Percentiles rank a stretch among this genome's conserved stretches.
phyloP scores from a whole-genome alignment of 2,888 invertebrate species.

The Busseola fusca region DNA sequence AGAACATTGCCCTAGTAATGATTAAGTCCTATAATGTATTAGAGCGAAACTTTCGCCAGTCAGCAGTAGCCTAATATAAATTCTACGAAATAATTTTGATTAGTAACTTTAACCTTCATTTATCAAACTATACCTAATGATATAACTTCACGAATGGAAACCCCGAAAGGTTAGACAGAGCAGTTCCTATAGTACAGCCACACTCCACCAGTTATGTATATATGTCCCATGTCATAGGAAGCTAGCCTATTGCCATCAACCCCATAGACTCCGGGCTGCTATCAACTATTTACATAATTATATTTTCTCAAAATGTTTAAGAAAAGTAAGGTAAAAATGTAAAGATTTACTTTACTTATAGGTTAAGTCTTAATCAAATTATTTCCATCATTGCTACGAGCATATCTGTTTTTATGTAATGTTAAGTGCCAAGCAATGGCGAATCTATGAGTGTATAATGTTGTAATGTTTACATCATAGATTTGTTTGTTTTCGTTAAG shows the following conservation, averaged over 20 bases:
- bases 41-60: not conserved
- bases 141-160: not conserved
- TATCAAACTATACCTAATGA: not conserved
- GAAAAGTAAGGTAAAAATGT: too few relatives aligned
- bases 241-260: not conserved
- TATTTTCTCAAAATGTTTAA: not conserved
- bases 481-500: constrained; percentile 47
- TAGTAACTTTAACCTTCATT: constrained; percentile 6
- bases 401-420: constrained; percentile 44
- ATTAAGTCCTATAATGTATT: not conserved
- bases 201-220: not conserved
- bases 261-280: not conserved
- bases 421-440: constrained; percentile 12
- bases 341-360: constrained; percentile 12
- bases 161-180: not conserved
- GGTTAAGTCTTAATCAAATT: constrained; percentile 29
- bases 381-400: constrained; percentile 3
- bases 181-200: not conserved
- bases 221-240: not conserved
- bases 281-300: not conserved
- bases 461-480: constrained; percentile 47
- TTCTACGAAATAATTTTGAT: not conserved
- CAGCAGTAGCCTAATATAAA: not conserved
- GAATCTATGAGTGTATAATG: constrained; percentile 15
- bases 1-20: too few relatives aligned